Evolutionary conservation across 2,113 vertebrate species (phyloP), one percentile per base, ranked within the genome.

Genomic region (Brachyistius frenatus): DNA sequence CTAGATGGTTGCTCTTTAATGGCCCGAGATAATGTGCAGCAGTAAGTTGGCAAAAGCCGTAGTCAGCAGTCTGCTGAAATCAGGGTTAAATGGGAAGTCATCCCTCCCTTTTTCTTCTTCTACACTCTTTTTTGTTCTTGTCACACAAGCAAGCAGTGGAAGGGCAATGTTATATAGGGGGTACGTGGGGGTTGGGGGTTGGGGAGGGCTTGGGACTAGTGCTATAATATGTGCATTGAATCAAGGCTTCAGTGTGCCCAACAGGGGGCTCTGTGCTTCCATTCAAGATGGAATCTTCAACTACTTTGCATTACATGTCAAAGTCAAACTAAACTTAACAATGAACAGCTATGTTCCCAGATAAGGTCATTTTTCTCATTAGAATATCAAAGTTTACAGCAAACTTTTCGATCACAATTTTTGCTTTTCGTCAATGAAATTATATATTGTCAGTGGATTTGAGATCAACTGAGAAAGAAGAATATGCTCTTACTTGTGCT

Each of bases 51-150:
- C 54, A 84, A 84, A 85, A 53, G 52, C 31, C 37, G 4, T 5
- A n/a, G 80, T 87, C 75, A 87, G 89, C 84, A 86, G 36, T 85
- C 81, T 55, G 54, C n/a, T 76, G n/a, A 80, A 65, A 79, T 63
- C 35, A 39, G 63, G 50, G 60, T 74, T 72, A 65, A 83, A 84
- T 61, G 23, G 65, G 56, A 72, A 81, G 62, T 58, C 15, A n/a
- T 50, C 61, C 36, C 6, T 7, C 14, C 8, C 8, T 3, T 16
- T 55, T 13, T 53, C 47, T 54, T 73, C 47, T 67, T 39, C 62
- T 41, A 30, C 30, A 4, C 1, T 30, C 33, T 44, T 75, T 84
- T 67, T 65, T 53, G 65, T 60, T 30, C 10, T 49, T 56, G 30
- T 39, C 32, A 67, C 4, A 6, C 62, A 13, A 65, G 7, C 31